Evolutionary conservation across 2,888 invertebrate species (phyloP), one percentile per base, ranked within the genome.

Genomic region (Ashinkailepas kermadecensis): DNA sequence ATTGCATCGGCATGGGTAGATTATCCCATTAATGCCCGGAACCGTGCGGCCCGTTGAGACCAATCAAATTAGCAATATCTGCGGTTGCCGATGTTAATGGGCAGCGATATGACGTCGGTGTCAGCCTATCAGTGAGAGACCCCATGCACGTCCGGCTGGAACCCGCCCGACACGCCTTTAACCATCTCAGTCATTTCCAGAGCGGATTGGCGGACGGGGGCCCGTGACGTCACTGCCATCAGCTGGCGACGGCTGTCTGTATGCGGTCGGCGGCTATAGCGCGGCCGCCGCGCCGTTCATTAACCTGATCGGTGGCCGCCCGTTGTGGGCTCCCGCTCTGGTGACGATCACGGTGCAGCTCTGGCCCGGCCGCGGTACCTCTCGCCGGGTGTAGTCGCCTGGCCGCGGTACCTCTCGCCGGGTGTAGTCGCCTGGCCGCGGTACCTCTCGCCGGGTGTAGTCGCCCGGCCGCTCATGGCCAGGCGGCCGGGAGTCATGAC

Each of bases 61-160:
- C 13, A 70, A 70, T 70, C 70, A 39, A 39, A 39, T 70, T 70
- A 70, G 70, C 25, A 25, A 70, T 70, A 70, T 70, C 70, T 39
- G 39, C 39, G 39, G 12, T 70, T 25, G 13, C 2, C 25, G 13
- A 13, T 21, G 25, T 39, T 25, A 39, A 25, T 15, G 70, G 25
- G 23, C 15, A 13, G 15, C 39, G 25, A 70, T 70, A 39, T 15
- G 70, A 13, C 39, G 15, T 39, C 70, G 15, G 21, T 70, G 25
- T 10, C 39, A 25, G 15, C 39, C 12, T 70, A 70, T 70, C 39
- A 39, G 39, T 12, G 65, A n/a, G 23, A 3, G 0, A 0, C n/a
- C 65, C 1, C 65, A 23, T n/a, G 65, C 12, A 8, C n/a, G 65
- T 7, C 65, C 9, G n/a, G 15, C n/a, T 23, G 12, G 18, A n/a